A percentile compares a stretch with the other conserved stretches of the same genome.
These are phyloP conservation scores for Calliphora vomitoria DNA, from an alignment of 2,888 invertebrate genomes.

Conservation along the genomic window DNA sequence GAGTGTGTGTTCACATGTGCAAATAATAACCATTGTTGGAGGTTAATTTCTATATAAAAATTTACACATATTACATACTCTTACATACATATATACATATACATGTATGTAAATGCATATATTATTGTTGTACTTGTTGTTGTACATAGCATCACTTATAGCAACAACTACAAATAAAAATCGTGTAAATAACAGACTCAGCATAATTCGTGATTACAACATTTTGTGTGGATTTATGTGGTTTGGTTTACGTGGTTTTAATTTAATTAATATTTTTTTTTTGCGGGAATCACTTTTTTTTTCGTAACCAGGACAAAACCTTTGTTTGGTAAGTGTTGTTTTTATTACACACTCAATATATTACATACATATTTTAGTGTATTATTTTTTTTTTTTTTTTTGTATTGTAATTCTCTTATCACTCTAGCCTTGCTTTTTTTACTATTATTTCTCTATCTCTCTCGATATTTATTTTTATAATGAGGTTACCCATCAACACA, in stretches of 20 bases:
- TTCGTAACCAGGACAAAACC: constrained; percentile 33
- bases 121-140: constrained; percentile 3
- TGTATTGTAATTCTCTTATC: constrained; percentile 20
- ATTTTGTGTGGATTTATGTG: constrained; percentile 82
- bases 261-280: constrained; percentile 82
- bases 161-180: constrained; percentile 75
- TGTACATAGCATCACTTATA: constrained; percentile 68
- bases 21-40: constrained; percentile 21
- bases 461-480: constrained; percentile 53
- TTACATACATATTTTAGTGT: not conserved
- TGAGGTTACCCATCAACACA: constrained; percentile 66
- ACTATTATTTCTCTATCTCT: constrained; percentile 19
- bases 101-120: constrained; percentile 27
- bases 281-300: constrained; percentile 62
- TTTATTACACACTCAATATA: constrained; percentile 9
- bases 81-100: not conserved
- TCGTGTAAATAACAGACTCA: constrained; percentile 80
- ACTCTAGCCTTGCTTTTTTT: not conserved
- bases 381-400: not conserved
- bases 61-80: not conserved
- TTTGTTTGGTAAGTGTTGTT: constrained; percentile 40
- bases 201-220: constrained; percentile 83
- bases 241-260: constrained; percentile 82
- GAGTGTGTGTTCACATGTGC: not conserved
- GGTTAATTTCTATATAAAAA: constrained; percentile 26